Conservation (phyloP, 2,797 vertebrate genomes). For the Schizothorax lantsangensis region DNA sequence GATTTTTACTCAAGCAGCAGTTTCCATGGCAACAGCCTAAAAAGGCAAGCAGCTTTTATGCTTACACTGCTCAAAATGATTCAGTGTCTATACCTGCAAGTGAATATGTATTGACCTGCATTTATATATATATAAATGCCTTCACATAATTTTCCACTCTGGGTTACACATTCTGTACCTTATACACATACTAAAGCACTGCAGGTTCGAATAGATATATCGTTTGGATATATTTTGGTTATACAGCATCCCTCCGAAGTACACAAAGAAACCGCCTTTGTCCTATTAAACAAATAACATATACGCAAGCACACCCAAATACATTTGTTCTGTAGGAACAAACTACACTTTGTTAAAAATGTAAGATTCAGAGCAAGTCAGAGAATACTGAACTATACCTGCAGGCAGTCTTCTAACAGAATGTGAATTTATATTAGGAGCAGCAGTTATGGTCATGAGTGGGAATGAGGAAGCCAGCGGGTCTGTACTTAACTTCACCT, state of each 20-base stretch:
- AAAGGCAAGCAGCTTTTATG: constrained; percentile 28
- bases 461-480: background rate
- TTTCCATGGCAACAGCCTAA: constrained; percentile 60
- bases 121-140: constrained; percentile 27
- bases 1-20: constrained; percentile 41
- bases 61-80: constrained; percentile 9
- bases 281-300: background rate
- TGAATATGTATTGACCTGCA: constrained; percentile 29
- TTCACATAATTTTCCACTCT: background rate
- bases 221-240: background rate
- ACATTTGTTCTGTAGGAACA: background rate
- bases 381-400: constrained; percentile 8
- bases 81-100: constrained; percentile 35
- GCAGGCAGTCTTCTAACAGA: constrained; percentile 9
- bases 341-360: constrained; percentile 15
- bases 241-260: background rate
- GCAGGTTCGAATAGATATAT: background rate
- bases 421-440: constrained; percentile 3
- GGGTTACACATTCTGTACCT: background rate
- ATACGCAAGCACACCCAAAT: background rate
- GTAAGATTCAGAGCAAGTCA: background rate
- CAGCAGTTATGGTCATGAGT: constrained; percentile 9
- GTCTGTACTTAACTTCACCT: constrained; percentile 3
- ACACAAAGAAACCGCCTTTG: background rate
- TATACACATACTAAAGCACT: background rate